These are phyloP conservation scores for Norana najaformis DNA, from an alignment of 2,888 invertebrate species.

Conservation along the genomic window DNA sequence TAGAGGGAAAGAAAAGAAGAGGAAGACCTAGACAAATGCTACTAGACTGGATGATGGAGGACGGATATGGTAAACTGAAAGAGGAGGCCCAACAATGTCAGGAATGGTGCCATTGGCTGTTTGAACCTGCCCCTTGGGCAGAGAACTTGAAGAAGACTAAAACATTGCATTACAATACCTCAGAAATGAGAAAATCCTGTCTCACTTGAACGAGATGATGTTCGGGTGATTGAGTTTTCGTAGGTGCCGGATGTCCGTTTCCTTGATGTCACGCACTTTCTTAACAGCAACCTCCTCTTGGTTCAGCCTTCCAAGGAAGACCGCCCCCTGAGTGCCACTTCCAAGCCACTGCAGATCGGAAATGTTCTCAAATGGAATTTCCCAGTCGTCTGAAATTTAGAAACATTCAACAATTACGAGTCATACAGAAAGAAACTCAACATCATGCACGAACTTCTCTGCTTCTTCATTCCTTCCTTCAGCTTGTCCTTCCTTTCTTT, in stretches of 20 bases:
- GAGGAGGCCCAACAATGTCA: too few relatives aligned
- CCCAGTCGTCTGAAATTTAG: constrained; percentile 77
- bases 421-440: background rate
- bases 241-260: constrained; percentile 89
- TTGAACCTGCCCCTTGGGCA: too few relatives aligned
- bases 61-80: too few relatives aligned
- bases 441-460: background rate
- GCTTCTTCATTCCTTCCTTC: too few relatives aligned
- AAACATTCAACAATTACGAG: background rate
- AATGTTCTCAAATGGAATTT: constrained; percentile 88
- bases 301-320: constrained; percentile 83
- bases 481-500: too few relatives aligned
- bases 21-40: too few relatives aligned
- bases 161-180: too few relatives aligned
- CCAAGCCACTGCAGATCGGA: constrained; percentile 87
- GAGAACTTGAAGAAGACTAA: too few relatives aligned
- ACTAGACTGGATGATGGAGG: too few relatives aligned
- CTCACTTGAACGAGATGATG: constrained; percentile 78
- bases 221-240: constrained; percentile 90
- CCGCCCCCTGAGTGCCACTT: constrained; percentile 93
- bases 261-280: constrained; percentile 86
- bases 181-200: too few relatives aligned
- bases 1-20: too few relatives aligned
- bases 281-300: constrained; percentile 88
- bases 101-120: too few relatives aligned